These are phyloP conservation scores for Maniola hyperantus DNA, from an alignment of 2,888 invertebrate species.

Conservation along the genomic window DNA sequence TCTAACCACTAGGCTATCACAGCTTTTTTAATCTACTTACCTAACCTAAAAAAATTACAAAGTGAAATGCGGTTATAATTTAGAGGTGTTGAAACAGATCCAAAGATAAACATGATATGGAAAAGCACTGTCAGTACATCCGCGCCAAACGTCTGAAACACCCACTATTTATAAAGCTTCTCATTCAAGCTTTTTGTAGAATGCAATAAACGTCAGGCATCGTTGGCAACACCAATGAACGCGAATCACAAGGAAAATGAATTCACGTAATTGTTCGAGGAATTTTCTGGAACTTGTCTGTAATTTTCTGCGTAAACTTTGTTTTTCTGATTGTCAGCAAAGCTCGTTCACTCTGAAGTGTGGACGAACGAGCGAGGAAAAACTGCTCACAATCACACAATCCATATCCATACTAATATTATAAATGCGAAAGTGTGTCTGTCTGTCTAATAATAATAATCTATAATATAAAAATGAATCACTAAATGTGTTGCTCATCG, in stretches of 20 bases:
- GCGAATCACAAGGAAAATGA: neutral
- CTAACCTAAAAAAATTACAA: neutral
- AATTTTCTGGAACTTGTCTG: neutral
- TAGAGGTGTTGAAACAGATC: neutral
- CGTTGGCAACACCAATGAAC: neutral
- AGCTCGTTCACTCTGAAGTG: too few relatives aligned
- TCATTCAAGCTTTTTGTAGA: neutral
- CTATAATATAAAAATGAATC: too few relatives aligned
- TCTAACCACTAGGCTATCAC: too few relatives aligned
- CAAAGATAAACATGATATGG: neutral
- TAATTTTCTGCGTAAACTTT: too few relatives aligned
- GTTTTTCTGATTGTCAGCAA: too few relatives aligned
- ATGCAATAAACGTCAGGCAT: constrained; percentile 1
- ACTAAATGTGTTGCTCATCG: too few relatives aligned
- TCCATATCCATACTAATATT: too few relatives aligned
- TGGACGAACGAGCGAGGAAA: too few relatives aligned
- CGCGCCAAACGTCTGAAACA: neutral
- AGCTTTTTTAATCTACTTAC: too few relatives aligned
- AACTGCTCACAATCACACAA: too few relatives aligned
- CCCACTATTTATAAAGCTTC: neutral
- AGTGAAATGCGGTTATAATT: neutral
- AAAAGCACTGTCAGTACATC: neutral
- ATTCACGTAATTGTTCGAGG: neutral
- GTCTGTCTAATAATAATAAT: too few relatives aligned
- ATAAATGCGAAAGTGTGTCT: too few relatives aligned